Percentiles rank a stretch among this genome's conserved stretches.
Evolutionary conservation across 2,888 invertebrate species (phyloP).

Genomic region (Cantharis lateralis): DNA sequence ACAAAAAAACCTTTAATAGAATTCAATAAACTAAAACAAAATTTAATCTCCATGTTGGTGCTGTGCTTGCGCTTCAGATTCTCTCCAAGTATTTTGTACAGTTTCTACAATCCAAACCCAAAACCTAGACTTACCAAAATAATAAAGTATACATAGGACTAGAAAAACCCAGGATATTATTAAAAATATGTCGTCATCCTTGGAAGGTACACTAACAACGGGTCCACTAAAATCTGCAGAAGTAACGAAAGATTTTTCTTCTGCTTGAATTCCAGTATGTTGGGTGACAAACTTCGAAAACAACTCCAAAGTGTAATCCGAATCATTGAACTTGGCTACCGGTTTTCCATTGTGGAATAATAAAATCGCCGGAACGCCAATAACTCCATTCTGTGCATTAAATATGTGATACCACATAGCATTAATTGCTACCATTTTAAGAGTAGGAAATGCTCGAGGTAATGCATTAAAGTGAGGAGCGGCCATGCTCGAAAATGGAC

Average conservation of each 20-base stretch:
- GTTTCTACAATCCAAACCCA: slow-evolving; percentile 83
- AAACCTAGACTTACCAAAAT: slow-evolving; percentile 75
- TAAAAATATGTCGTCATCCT: slow-evolving; percentile 80
- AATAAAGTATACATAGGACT: slow-evolving; percentile 71
- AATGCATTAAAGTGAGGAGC: slow-evolving; percentile 91
- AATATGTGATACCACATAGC: slow-evolving; percentile 81
- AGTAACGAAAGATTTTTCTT: slow-evolving; percentile 69
- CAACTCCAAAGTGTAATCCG: slow-evolving; percentile 77
- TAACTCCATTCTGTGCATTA: slow-evolving; percentile 89
- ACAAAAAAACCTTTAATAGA: background rate
- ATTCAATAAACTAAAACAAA: background rate
- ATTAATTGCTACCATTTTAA: slow-evolving; percentile 89
- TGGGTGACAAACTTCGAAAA: slow-evolving; percentile 79
- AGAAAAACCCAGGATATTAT: slow-evolving; percentile 87
- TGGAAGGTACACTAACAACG: slow-evolving; percentile 74
- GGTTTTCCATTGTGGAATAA: slow-evolving; percentile 89
- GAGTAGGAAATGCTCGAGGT: slow-evolving; percentile 81
- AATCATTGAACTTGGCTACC: slow-evolving; percentile 82
- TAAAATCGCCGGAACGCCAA: slow-evolving; percentile 87
- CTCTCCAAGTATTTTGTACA: slow-evolving; percentile 85
- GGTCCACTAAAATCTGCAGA: slow-evolving; percentile 82
- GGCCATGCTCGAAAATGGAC: slow-evolving; percentile 87
- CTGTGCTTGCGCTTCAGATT: slow-evolving; percentile 82
- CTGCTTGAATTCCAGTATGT: slow-evolving; percentile 71
- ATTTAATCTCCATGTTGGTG: slow-evolving; percentile 67